Conservation (phyloP, 2,888 invertebrate species). For the Germaria angustata region DNA sequence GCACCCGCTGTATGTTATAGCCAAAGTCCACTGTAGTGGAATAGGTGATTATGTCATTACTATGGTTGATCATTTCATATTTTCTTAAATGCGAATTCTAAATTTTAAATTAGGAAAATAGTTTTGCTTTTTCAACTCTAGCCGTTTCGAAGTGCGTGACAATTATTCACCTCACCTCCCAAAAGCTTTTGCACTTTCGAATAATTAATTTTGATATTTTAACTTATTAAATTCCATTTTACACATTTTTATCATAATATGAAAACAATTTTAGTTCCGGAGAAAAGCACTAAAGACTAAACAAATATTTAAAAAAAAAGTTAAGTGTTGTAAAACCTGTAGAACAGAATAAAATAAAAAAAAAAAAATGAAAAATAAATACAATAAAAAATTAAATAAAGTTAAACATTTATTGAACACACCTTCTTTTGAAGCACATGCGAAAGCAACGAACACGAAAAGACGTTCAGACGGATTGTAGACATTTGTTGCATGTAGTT, state of each 20-base stretch:
- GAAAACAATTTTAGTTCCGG: slow-evolving; percentile 2
- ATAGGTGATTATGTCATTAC: too few relatives aligned
- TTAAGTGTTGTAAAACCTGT: slow-evolving; percentile 63
- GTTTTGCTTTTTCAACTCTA: too few relatives aligned
- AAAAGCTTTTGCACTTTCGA: too few relatives aligned
- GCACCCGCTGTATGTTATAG: too few relatives aligned
- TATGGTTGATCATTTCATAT: too few relatives aligned
- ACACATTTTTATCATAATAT: neutral
- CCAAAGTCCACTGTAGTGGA: too few relatives aligned
- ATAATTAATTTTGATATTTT: neutral
- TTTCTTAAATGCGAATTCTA: too few relatives aligned
- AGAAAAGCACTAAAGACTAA: slow-evolving; percentile 24
- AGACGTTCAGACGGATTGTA: slow-evolving; percentile 15
- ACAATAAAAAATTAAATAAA: neutral
- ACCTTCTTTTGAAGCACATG: slow-evolving; percentile 52
- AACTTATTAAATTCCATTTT: neutral
- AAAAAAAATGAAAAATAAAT: neutral
- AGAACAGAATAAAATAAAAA: neutral
- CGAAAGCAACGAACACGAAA: neutral
- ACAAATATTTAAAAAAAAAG: slow-evolving; percentile 54
- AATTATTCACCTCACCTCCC: neutral
- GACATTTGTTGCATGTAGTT: neutral
- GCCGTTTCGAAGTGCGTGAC: too few relatives aligned
- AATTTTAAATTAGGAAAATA: too few relatives aligned
- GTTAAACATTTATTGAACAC: slow-evolving; percentile 62